These are phyloP conservation scores for Entomobrya multifasciata DNA, from an alignment of 2,888 invertebrate species.

Conservation along the genomic window DNA sequence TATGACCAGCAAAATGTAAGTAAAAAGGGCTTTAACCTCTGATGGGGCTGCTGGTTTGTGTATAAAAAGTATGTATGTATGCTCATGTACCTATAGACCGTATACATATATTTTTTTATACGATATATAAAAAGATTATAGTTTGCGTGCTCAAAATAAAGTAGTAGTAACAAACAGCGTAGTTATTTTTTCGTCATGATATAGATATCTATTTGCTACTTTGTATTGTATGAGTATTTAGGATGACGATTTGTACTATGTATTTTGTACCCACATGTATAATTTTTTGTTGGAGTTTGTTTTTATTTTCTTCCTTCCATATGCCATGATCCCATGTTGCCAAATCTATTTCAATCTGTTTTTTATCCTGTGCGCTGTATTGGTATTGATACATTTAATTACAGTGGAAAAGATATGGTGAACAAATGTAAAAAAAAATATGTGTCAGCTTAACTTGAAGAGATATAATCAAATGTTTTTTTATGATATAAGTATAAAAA, in stretches of 20 bases:
- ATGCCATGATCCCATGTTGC: conserved; percentile 33
- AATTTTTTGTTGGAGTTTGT: conserved; percentile 22
- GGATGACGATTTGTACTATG: neutral
- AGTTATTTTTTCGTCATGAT: conserved; percentile 47
- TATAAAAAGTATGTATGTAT: neutral
- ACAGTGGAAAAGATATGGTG: too few relatives aligned
- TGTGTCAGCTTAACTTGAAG: too few relatives aligned
- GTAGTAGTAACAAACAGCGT: neutral
- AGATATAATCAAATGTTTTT: too few relatives aligned
- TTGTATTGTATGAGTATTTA: neutral
- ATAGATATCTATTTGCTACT: neutral
- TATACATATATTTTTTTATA: neutral
- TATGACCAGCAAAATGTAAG: conserved; percentile 71
- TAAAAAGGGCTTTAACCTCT: conserved; percentile 75
- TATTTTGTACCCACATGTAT: conserved; percentile 27
- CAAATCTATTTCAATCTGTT: conserved; percentile 18
- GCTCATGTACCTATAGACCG: neutral
- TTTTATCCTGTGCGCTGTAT: too few relatives aligned
- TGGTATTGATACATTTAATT: too few relatives aligned
- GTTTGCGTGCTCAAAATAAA: neutral
- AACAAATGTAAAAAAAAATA: too few relatives aligned
- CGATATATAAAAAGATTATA: neutral
- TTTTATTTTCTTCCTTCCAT: conserved; percentile 43
- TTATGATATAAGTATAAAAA: too few relatives aligned
- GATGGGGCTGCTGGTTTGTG: conserved; percentile 59